Base-by-base conservation (phyloP, 2,888 invertebrate species). In the Osmoderma eremita region DNA sequence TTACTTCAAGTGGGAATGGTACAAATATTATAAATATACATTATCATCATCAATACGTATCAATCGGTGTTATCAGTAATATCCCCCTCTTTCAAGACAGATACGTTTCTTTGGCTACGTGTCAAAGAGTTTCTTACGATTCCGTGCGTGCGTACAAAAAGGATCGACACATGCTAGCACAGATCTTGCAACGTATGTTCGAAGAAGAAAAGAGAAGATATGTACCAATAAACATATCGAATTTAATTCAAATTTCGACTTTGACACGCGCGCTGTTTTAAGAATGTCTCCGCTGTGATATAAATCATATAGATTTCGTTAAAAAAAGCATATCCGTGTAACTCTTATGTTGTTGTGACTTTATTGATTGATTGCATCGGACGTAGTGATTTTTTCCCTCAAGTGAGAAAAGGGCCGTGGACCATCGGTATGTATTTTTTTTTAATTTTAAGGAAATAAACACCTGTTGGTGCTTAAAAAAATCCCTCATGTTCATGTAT, bases 41-140 rank as follows among this genome's bases (percentile, higher is more conserved):
- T 61, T 61, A 61, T 30, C 10, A 30, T 30, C 30, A 30, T 61
- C 58, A 48, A 61, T 61, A 24, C 36, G 8, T 45, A 45, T 61
- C 58, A 61, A 30, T 30, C 10, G 8, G 30, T 30, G 10, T 61
- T 61, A 61, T 61, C 58, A 45, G 50, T 39, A 54, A n/a, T 22
- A 41, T 56, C 30, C 45, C 58, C 58, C 24, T 45, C 15, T 24
- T 42, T 41, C 64, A 20, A 58, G 49, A 56, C 20, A 56, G 30
- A 65, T 45, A 58, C 38, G 39, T 58, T 50, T 58, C 65, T 65
- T 65, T 58, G n/a, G 65, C 65, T 58, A 56, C 58, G 58, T 65
- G 49, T 58, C 24, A 17, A 58, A 22, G 10, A n/a, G 39, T 58
- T 50, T 58, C 65, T 65, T 58, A 38, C 6, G 18, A 20, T 63